A percentile compares a stretch with the other conserved stretches of the same genome.
Evolutionary conservation across 1,140 invertebrate genomes (phyloP).

Genomic region (Micrasema minimum): DNA sequence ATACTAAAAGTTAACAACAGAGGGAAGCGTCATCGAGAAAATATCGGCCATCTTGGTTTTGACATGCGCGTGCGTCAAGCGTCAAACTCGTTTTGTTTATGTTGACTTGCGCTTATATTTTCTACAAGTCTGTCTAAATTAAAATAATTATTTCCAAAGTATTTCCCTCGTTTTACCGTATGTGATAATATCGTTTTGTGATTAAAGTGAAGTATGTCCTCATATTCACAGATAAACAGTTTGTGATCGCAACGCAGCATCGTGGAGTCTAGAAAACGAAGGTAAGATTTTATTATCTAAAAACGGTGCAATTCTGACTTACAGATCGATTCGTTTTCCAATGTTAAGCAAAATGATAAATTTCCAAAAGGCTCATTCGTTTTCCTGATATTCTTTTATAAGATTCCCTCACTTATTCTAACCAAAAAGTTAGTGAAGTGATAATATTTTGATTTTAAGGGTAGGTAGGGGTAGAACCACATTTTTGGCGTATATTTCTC

Average conservation of each 20-base stretch:
- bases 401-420: background rate
- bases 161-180: background rate
- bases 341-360: background rate
- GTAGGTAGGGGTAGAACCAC: conserved; percentile 48
- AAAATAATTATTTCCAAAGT: conserved; percentile 25
- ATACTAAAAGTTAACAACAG: background rate
- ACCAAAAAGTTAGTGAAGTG: conserved; percentile 13
- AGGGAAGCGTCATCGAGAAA: background rate
- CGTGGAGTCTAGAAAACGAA: conserved; percentile 54
- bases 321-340: no score
- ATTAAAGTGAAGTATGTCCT: conserved; percentile 36
- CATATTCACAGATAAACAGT: conserved; percentile 33
- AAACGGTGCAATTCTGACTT: no score
- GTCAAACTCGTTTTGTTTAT: conserved; percentile 53
- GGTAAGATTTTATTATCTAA: conserved; percentile 35
- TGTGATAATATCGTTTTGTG: conserved; percentile 17
- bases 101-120: conserved; percentile 37
- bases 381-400: background rate
- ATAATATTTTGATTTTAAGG: conserved; percentile 23
- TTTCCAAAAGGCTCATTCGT: background rate
- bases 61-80: conserved; percentile 44
- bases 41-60: conserved; percentile 37
- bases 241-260: conserved; percentile 49
- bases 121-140: conserved; percentile 36
- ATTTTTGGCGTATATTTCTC: conserved; percentile 37